A percentile compares a stretch with the other conserved stretches of the same genome.
Conservation (phyloP, 2,797 vertebrate species). For the Sylvilagus floridanus region DNA sequence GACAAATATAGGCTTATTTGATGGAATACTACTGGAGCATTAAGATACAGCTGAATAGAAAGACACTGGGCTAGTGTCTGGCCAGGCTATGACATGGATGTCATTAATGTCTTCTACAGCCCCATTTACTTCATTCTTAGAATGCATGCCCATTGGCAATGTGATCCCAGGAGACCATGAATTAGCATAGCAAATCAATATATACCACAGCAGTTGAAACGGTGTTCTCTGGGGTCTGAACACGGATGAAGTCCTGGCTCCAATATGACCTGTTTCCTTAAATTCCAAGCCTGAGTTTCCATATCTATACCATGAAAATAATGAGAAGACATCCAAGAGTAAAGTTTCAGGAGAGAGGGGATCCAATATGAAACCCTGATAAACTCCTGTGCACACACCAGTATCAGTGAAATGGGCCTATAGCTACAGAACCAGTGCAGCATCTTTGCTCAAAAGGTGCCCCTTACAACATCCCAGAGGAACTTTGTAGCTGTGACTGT, state of each 20-base stretch:
- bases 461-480: not conserved
- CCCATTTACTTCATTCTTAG: conserved; percentile 31
- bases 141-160: not conserved
- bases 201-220: not conserved
- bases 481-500: not conserved
- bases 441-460: not conserved
- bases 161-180: not conserved
- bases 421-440: not conserved
- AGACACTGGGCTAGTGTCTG: not conserved
- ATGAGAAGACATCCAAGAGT: not conserved
- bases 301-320: conserved; percentile 11
- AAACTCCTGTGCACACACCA: not conserved
- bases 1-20: not conserved
- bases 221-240: not conserved
- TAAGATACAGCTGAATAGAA: not conserved
- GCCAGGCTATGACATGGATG: not conserved
- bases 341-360: not conserved
- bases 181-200: not conserved
- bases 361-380: not conserved
- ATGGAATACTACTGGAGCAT: not conserved
- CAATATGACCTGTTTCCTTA: not conserved
- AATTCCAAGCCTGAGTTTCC: conserved; percentile 14
- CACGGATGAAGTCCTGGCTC: not conserved
- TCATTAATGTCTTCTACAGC: not conserved
- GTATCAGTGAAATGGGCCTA: not conserved